A percentile compares a stretch with the other conserved stretches of the same genome.
Evolutionary conservation across 2,888 invertebrate species (phyloP).

Genomic region (Ypsolopha sequella): DNA sequence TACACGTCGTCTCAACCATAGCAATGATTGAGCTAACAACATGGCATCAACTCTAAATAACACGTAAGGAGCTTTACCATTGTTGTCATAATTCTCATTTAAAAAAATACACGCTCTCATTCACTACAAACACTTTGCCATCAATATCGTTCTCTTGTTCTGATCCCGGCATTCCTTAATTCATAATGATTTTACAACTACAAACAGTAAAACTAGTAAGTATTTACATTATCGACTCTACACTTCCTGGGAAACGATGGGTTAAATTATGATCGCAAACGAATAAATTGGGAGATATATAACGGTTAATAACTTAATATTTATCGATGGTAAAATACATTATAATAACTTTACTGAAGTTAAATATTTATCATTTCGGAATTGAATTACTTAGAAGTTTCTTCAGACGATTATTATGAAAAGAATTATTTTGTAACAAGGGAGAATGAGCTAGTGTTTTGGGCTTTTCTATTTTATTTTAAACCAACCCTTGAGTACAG

Average conservation of each 20-base stretch:
- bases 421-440: too few relatives aligned
- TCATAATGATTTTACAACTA: constrained; percentile 40
- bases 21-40: constrained; percentile 22
- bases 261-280: too few relatives aligned
- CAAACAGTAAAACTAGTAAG: constrained; percentile 36
- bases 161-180: constrained; percentile 47
- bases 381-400: too few relatives aligned
- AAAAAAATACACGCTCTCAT: constrained; percentile 59
- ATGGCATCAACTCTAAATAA: constrained; percentile 44
- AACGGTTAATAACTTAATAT: too few relatives aligned
- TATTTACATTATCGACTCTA: constrained; percentile 48
- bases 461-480: too few relatives aligned
- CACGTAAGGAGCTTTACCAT: constrained; percentile 44
- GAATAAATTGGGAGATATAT: too few relatives aligned
- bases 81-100: constrained; percentile 31
- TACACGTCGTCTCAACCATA: background rate
- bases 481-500: too few relatives aligned
- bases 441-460: too few relatives aligned
- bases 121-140: constrained; percentile 21
- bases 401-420: too few relatives aligned
- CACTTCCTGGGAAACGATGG: constrained; percentile 47
- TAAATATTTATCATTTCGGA: too few relatives aligned
- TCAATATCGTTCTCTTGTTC: constrained; percentile 29
- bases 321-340: too few relatives aligned
- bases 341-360: too few relatives aligned